Evolutionary conservation across 2,113 vertebrate genomes (phyloP), one percentile per base, ranked within the genome.

Genomic region (Xiphophorus hellerii): DNA sequence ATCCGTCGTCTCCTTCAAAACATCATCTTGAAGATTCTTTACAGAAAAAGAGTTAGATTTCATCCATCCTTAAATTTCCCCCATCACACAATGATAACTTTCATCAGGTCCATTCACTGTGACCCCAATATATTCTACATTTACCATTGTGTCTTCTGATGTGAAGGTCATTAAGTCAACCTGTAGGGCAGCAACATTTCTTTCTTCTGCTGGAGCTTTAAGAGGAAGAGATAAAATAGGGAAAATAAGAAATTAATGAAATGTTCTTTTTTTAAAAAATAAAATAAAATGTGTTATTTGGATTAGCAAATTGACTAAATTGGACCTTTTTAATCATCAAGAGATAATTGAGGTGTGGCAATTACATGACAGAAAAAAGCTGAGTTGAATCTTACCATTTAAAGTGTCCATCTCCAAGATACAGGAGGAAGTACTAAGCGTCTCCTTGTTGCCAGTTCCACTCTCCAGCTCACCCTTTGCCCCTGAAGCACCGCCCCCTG

Each of bases 131-230:
- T 25, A 77, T 28, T 2, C 14, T 12, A 35, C 65, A 72, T 68
- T 77, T 88, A 93, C 94, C 89, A 81, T 75, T 83, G 66, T 74
- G 8, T 65, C 87, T 60, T 76, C 5, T 13, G 72, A 62, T 31
- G 15, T 17, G 15, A n/a, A 64, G 35, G 14, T 62, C 37, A 14
- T 13, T 71, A 68, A 27, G 30, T 25, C 30, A 25, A 39, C 37
- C 22, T 27, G n/a, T 20, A n/a, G 1, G 29, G 30, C 13, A 4
- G 28, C 15, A 51, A 27, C 54, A 12, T 65, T 29, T 10, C 13
- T 20, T 28, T 60, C 42, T 31, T 68, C 35, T 10, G 13, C 30
- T 44, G 14, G n/a, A 74, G 42, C 91, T 92, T 77, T 5, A n/a
- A 61, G 0, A 74, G 70, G 12, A 48, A 62, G 1, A 54, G 14